Base-by-base conservation (phyloP, 2,113 vertebrate genomes). In the Ophthalmolycus amberensis region DNA sequence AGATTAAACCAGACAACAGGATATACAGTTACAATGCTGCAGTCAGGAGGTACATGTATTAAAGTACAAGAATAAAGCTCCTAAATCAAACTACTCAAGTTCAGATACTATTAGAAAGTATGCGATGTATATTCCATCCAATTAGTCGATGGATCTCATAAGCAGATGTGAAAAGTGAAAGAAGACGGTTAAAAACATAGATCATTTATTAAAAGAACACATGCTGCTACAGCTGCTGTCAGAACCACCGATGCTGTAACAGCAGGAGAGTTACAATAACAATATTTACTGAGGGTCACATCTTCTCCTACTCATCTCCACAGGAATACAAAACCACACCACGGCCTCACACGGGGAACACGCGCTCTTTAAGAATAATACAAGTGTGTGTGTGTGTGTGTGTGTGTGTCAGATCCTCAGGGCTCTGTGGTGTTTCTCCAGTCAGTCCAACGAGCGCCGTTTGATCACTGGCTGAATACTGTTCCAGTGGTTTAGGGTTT, bases 191-290 rank as follows among this genome's bases (percentile, higher is more conserved):
- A 92, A 77, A 92, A 93, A 91, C 88, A 89, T 87, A 89, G 64
- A 89, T 83, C 62, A 58, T 93, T 89, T 93, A 94, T 93, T 94
- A 85, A 90, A 93, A 93, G 73, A 91, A 86, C 85, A 91, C 89
- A 92, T 93, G 93, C 90, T 85, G 82, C 88, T 90, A 89, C 90
- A 90, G 79, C 59, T 79, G 73, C 52, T 75, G 32, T 66, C 75
- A 67, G 50, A 42, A 60, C 38, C 77, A 80, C 64, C 22, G 68
- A 77, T 37, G 59, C 70, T 63, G 71, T 64, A 78, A 85, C 86
- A 83, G 83, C 40, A 80, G 80, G 70, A 89, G 44, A 67, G 54
- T 52, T 42, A 86, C 58, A 48, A 66, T 69, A 40, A 82, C 40
- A 58, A 82, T 40, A 58, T 50, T 3, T 27, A 54, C 63, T 20